phyloP scores from a whole-genome alignment of 2,888 invertebrate genomes.

The Folsomia manolachei region DNA sequence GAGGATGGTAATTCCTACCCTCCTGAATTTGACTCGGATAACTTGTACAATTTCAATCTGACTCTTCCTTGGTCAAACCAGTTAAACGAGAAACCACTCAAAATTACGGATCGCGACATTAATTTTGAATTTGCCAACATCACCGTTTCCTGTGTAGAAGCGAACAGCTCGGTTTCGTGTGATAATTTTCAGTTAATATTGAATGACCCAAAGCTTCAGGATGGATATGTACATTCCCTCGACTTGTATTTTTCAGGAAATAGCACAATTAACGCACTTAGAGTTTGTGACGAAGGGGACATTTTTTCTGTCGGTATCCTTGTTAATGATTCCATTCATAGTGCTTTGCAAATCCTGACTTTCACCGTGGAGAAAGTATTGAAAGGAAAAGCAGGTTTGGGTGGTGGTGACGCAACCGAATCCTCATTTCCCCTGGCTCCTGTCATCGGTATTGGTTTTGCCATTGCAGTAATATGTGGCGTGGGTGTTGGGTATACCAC shows the following conservation, averaged over 20 bases:
- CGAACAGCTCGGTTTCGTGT: not conserved
- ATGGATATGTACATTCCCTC: not conserved
- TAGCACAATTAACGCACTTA: not conserved
- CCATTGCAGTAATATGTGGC: not conserved
- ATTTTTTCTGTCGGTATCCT: conserved; percentile 1
- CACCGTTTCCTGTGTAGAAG: conserved; percentile 7
- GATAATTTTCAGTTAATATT: not conserved
- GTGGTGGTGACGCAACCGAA: no score
- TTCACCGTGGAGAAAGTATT: not conserved
- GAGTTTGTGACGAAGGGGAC: not conserved
- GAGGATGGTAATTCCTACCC: conserved; percentile 32
- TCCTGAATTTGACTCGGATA: conserved; percentile 17
- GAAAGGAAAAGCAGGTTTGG: not conserved
- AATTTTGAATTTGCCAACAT: conserved; percentile 25
- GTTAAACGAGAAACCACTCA: conserved; percentile 6
- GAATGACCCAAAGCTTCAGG: not conserved
- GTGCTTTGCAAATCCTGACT: not conserved
- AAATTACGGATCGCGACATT: conserved; percentile 30
- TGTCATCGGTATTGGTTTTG: conserved; percentile 1
- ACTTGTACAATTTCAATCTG: not conserved
- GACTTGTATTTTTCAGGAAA: not conserved
- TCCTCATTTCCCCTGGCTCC: conserved; percentile 4
- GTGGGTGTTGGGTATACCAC: conserved; percentile 14
- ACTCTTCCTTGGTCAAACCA: not conserved
- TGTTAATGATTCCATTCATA: conserved; percentile 16